These are phyloP conservation scores for Paraplagusia blochii DNA, from an alignment of 2,113 vertebrate genomes.

Conservation along the genomic window DNA sequence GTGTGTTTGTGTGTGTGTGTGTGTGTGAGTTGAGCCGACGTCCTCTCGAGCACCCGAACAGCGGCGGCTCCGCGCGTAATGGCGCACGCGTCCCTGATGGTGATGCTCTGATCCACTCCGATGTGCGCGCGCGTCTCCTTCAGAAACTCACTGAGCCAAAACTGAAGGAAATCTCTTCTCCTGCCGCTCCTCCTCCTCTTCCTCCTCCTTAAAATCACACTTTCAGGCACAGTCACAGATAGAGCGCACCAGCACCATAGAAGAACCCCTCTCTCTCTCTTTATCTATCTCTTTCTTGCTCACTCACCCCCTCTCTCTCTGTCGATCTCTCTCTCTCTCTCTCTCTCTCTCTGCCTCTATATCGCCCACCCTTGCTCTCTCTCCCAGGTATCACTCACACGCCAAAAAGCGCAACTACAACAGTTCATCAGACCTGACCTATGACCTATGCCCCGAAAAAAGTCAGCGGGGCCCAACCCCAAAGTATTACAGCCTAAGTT, in stretches of 20 bases:
- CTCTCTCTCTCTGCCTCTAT: no score
- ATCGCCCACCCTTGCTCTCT: no score
- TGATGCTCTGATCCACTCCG: conserved; percentile 24
- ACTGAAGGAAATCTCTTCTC: conserved; percentile 3
- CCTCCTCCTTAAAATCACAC: not conserved
- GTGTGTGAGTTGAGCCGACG: not conserved
- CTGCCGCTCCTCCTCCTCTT: no score
- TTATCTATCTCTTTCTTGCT: conserved; percentile 4
- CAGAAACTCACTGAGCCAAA: conserved; percentile 24
- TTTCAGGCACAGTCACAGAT: not conserved
- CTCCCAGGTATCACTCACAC: no score
- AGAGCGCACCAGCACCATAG: conserved; percentile 13
- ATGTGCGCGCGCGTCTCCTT: conserved; percentile 25
- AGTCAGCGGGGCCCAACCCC: no score
- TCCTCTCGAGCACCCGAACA: not conserved
- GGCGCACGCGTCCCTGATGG: conserved; percentile 22
- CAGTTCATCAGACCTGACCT: no score
- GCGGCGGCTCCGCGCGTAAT: conserved; percentile 16
- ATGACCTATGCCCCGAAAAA: no score
- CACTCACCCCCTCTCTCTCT: no score
- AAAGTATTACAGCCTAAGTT: no score
- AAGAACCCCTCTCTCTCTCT: conserved; percentile 3
- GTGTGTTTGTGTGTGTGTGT: not conserved
- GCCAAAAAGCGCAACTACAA: no score
- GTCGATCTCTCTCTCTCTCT: no score